Percentiles rank a stretch among this genome's conserved stretches.
phyloP scores from a whole-genome alignment of 2,797 vertebrate genomes.

The Urophycis tenuis region DNA sequence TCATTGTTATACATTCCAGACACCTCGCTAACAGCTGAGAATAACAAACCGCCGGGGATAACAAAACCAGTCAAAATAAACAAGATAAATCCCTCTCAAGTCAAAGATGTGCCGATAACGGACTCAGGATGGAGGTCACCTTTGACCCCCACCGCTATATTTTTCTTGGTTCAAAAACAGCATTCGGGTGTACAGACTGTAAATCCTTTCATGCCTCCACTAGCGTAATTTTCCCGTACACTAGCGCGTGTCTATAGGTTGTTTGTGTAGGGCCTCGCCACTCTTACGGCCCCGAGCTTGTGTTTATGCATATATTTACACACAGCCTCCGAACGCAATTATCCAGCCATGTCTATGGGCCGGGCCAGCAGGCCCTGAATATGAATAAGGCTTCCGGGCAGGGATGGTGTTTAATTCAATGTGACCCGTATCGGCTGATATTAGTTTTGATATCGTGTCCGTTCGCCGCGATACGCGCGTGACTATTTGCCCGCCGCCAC shows the following conservation, averaged over 20 bases:
- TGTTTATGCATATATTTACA: neutral
- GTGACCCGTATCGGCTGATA: neutral
- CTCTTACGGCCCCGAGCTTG: neutral
- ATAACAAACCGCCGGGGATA: no score
- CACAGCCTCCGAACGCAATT: neutral
- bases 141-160: neutral
- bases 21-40: neutral
- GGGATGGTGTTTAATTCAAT: slow-evolving; percentile 3
- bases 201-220: neutral
- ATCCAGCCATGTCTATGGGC: neutral
- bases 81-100: neutral
- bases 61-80: slow-evolving; percentile 4
- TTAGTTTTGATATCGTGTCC: neutral
- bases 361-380: neutral
- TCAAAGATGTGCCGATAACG: neutral
- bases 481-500: neutral
- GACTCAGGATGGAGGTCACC: neutral
- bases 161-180: neutral
- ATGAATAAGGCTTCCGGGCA: neutral
- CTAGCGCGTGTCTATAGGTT: neutral
- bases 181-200: neutral
- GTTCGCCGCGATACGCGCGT: no score
- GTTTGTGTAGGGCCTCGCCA: neutral
- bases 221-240: neutral
- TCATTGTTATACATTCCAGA: neutral